Percentiles rank a stretch among this genome's conserved stretches.
These are phyloP conservation scores for Chrysemys picta DNA, from an alignment of 2,113 vertebrate genomes.

Conservation along the genomic window DNA sequence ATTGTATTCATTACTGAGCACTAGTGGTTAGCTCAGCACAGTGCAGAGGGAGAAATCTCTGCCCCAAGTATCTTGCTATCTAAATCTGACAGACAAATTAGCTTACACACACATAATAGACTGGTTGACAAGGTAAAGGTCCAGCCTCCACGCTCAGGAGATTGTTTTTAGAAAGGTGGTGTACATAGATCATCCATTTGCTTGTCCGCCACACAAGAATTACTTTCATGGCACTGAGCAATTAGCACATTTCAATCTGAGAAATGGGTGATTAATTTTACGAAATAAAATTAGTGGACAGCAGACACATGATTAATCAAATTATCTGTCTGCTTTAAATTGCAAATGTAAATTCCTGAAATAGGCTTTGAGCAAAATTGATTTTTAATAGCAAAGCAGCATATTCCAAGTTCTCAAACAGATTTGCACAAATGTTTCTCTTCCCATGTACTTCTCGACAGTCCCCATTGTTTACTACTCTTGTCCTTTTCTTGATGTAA, in stretches of 20 bases:
- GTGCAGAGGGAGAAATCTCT: neutral
- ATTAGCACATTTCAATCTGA: neutral
- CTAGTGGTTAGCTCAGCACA: neutral
- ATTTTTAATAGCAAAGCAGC: neutral
- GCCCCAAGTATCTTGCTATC: neutral
- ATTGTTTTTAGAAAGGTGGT: neutral
- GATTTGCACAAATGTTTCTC: neutral
- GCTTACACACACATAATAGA: neutral
- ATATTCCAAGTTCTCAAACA: neutral
- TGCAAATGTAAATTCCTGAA: neutral
- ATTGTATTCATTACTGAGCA: neutral
- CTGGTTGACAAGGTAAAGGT: neutral
- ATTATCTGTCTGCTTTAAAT: neutral
- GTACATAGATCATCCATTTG: neutral
- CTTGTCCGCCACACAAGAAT: neutral
- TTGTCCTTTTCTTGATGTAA: neutral
- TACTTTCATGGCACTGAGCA: neutral
- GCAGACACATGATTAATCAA: neutral
- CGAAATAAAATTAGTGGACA: slow-evolving; percentile 34
- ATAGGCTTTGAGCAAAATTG: neutral
- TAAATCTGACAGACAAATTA: neutral
- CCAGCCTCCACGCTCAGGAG: neutral
- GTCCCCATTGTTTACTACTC: neutral
- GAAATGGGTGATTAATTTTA: neutral
- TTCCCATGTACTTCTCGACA: neutral